Base-by-base conservation (phyloP, 2,888 invertebrate genomes). In the Cantharis nigra region DNA sequence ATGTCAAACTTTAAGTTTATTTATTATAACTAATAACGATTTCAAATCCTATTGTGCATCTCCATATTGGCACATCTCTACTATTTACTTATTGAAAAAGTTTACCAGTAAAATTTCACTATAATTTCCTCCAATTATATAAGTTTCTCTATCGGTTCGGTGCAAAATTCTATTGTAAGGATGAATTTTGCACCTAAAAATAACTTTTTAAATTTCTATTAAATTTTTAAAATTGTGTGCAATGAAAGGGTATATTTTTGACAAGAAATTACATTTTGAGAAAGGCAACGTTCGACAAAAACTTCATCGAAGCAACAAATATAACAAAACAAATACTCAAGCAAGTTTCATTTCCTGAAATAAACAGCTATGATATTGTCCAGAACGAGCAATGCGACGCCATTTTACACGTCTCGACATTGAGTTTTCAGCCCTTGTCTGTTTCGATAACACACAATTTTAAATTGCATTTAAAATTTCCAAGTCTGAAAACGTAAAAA, bases 261-360 rank as follows among this genome's bases (percentile, higher is more conserved):
- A 71, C 20, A 69, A 23, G 67, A 72, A 73, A 75, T 72, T 77
- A 75, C 72, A 80, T 78, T 74, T 78, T 69, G 75, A 63, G 70
- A 75, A 70, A 70, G 72, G 72, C 72, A 75, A 78, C 74, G 77
- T 77, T 76, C 77, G 72, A 73, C 77, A 72, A 76, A 79, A 77
- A 79, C 78, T 79, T 73, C 74, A 85, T 84, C 83, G 84, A 82
- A 82, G 84, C 82, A 83, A 83, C 83, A 85, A 79, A 80, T 78
- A 78, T 64, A 80, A 83, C 85, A 85, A 85, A 85, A 85, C 85
- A 85, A 85, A 85, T 83, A 85, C 83, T 80, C 83, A 83, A 83
- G 82, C 83, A 83, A 85, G 84, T 85, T 85, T 86, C 86, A 85
- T 86, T 85, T 86, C 86, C 86, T 85, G 85, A 85, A 84, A 85